Conservation (phyloP, 2,113 vertebrate species). For the Syngnathus floridae region DNA sequence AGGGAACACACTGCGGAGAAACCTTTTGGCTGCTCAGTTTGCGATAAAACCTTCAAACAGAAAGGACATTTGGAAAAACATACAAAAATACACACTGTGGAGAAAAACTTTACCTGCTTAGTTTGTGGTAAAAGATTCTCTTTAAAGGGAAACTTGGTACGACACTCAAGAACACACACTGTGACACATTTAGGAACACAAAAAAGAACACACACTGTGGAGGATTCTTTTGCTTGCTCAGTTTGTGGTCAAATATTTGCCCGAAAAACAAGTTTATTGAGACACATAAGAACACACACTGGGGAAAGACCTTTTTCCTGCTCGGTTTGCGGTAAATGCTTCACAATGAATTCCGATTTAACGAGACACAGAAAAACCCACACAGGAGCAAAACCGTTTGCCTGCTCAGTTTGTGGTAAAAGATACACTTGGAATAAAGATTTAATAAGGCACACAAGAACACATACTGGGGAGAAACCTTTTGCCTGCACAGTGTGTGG, state of each 20-base stretch:
- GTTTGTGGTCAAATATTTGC: neutral
- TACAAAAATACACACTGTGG: too few species aligned
- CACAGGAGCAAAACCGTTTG: neutral
- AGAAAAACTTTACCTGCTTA: too few species aligned
- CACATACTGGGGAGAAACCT: too few species aligned
- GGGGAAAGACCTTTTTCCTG: neutral
- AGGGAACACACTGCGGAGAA: too few species aligned
- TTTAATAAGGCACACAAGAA: too few species aligned
- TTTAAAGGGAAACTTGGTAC: neutral
- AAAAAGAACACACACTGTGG: neutral
- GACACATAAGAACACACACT: neutral
- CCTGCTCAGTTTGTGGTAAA: too few species aligned
- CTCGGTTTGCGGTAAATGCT: neutral
- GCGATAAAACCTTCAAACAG: too few species aligned
- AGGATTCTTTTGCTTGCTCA: neutral
- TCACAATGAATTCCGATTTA: neutral
- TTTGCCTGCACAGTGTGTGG: too few species aligned
- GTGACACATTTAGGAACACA: neutral
- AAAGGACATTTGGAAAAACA: too few species aligned
- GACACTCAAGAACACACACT: neutral
- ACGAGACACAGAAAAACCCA: neutral
- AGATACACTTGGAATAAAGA: too few species aligned
- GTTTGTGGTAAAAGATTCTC: too few species aligned
- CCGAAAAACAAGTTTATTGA: neutral
- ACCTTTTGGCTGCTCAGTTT: too few species aligned